Base-by-base conservation (phyloP, 1,140 invertebrate species). In the Seison nebaliae region DNA sequence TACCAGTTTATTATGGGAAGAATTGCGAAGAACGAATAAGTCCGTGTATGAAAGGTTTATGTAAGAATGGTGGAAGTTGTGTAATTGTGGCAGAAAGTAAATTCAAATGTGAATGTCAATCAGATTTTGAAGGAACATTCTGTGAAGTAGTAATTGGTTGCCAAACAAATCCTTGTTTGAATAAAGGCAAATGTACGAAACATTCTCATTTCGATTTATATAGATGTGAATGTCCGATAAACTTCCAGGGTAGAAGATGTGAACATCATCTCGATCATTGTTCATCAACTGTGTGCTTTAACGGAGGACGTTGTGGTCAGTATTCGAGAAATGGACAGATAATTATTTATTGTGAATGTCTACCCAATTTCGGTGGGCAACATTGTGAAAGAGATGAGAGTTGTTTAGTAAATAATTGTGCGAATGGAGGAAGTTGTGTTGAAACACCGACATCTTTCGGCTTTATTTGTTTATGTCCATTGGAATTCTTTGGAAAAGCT, bases 231-330 rank as follows among this genome's bases (percentile, higher is more conserved):
- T 46, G 45, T 32, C 14, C 18, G 8, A 15, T 19, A n/a, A 44
- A 44, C 0, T 40, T 18, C 22, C 33, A 30, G 17, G 38, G 31
- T 14, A 28, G 30, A 35, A 34, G 26, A 18, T 40, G 38, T 22
- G 19, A 40, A 23, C 26, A 16, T 2, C 24, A 43, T 53, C 74
- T 84, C 23, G 72, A 91, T 47, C 60, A 91, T 0, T 93, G 83
- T 29, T 11, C 12, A 11, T 31, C 28, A 15, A 18, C 70, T 0
- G 78, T 78, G 0, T 86, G 80, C 47, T 70, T 74, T 46, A 84
- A 83, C 48, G 78, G 78, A 4, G 80, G 79, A 1, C 66, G 75
- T 6, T 86, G 80, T 49, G n/a, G n/a, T n/a, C n/a, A n/a, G n/a
- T n/a, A n/a, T n/a, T n/a, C n/a, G n/a, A n/a, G n/a, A n/a, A n/a